Base-by-base conservation (phyloP, 2,797 vertebrate species). In the Lycodopsis pacificus region DNA sequence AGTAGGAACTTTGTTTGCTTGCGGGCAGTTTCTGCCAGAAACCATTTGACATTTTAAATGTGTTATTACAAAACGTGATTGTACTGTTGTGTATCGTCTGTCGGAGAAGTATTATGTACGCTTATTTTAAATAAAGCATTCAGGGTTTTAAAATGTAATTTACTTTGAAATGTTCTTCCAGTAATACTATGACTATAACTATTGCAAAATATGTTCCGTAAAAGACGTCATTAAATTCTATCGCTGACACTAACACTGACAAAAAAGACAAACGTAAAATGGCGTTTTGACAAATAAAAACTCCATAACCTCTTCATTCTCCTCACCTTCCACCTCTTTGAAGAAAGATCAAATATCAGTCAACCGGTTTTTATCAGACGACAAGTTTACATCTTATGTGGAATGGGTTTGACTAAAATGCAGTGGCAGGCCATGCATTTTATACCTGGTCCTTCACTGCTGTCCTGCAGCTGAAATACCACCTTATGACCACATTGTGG, bases 81-180 rank as follows among this genome's bases (percentile, higher is more conserved):
- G 94, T 95, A 93, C 83, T 90, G 90, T 95, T 93, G 83, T 90
- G 93, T 95, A 92, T 90, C 83, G 89, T 93, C 79, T 93, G 93
- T 95, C 93, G 91, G 90, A 92, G 86, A 93, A 89, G 86, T 94
- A 91, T 92, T 91, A 88, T 86, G 93, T 95, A 93, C 89, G 88
- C 89, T 93, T 93, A 94, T 93, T 95, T 95, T 93, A 90, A 96
- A 95, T 96, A 96, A 96, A 96, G 90, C 86, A 93, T 94, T 95
- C 91, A 94, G 94, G 94, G 93, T 93, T 95, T 94, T 93, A 92
- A 94, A 91, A 79, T 63, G 42, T 17, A 12, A 32, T 38, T 30
- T 5, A 57, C 9, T 57, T 30, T 36, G 22, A 58, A 61, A 40
- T 42, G 25, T 62, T 14, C 9, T 15, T 63, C 32, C 65, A 53